Base-by-base conservation (phyloP, 2,888 invertebrate species). In the Tuta absoluta region DNA sequence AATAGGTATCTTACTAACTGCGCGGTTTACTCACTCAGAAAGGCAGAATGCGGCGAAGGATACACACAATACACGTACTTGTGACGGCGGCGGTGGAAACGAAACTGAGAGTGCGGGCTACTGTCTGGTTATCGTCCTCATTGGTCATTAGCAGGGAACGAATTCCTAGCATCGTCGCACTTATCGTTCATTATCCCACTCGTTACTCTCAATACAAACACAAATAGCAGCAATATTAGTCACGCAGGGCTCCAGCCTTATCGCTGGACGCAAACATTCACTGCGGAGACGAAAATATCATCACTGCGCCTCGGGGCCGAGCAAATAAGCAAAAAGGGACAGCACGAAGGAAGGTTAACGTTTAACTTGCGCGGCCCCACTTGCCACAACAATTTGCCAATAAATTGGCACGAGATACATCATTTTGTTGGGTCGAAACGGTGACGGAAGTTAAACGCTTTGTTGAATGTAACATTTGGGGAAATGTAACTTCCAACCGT, bases 211-310 rank as follows among this genome's bases (percentile, higher is more conserved):
- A 78, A 78, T 80, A 81, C 76, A 82, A 56, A 82, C 78, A 84
- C 75, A 86, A 84, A 87, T 86, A 85, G 74, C 80, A 76, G 69
- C 58, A 73, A 72, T 81, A 82, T 87, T 87, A 87, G 85, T 88
- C 87, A 87, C 76, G 75, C 75, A 80, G 76, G 75, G 75, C 75
- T 71, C 75, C 66, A 70, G 69, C 68, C 81, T 86, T 86, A 86
- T 87, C 85, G 76, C 66, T 71, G 69, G 21, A 67, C 69, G 70
- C 71, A 76, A 80, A 81, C 78, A 79, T 75, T 75, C 71, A 74
- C 75, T 72, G 69, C 72, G 71, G 73, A 76, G 75, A 56, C 56
- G 56, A 56, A 56, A 56, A 80, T 79, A 79, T 72, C 72, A 71
- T 69, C 68, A 58, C 66, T 64, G 28, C 38, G 61, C 62, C 49